Evolutionary conservation across 1,140 invertebrate species (phyloP), one percentile per base, ranked within the genome.

Genomic region (Eueides isabella): DNA sequence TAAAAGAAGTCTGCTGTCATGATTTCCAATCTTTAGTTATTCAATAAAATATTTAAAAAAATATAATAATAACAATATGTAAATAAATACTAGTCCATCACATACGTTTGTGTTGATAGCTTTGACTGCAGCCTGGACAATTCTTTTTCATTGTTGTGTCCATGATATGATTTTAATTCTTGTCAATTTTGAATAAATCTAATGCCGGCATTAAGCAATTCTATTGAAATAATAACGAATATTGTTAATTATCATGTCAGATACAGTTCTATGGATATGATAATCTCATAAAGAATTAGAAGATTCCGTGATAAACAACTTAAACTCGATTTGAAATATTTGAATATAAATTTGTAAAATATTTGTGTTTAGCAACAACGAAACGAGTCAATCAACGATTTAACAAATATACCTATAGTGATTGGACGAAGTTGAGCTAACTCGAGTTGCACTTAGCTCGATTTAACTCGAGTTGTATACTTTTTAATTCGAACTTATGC

Each of bases 81-180:
- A 55, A n/a, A 26, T 3, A 23, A 55, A 26, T 11, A 23, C 26
- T 11, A n/a, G 19, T 26, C 11, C 12, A 38, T 23, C 75, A 86
- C 88, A 89, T 83, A 91, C 90, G 67, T 80, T 85, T 86, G 6
- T 90, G 55, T 48, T 68, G 35, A 74, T 90, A 92, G 61, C 82
- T 78, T 68, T 92, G 89, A 80, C 85, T 89, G 73, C 91, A 92
- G 63, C 88, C 92, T 12, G 90, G 89, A 80, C 89, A 92, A 77
- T 62, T 81, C 76, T 91, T 91, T 72, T 86, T 87, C 26, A 83
- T 76, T 74, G 83, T 85, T 33, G 61, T 41, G 26, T 85, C 85
- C 89, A 75, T 75, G 14, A 5, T 74, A 19, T 19, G 28, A 30
- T 7, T 67, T 14, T n/a, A n/a, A n/a, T 44, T 48, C 6, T 55